These are phyloP conservation scores for Phlogophora meticulosa DNA, from an alignment of 2,888 invertebrate genomes.

Conservation along the genomic window DNA sequence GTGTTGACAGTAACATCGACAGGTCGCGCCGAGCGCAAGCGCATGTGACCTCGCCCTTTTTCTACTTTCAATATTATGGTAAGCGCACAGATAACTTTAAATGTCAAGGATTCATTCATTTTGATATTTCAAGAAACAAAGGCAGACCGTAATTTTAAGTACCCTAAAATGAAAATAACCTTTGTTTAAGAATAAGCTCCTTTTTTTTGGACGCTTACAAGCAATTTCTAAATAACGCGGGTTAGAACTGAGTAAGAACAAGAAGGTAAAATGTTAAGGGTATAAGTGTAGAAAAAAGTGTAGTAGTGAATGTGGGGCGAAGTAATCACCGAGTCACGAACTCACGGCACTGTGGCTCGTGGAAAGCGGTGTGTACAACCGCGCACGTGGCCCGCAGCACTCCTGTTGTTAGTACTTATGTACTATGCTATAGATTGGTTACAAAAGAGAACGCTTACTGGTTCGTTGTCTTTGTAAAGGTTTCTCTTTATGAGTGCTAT, in stretches of 20 bases:
- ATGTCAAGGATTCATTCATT: constrained; percentile 62
- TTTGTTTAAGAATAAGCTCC: neutral
- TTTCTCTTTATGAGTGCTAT: constrained; percentile 6
- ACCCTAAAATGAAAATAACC: constrained; percentile 4
- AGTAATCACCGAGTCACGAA: constrained; percentile 79
- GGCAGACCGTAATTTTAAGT: constrained; percentile 31
- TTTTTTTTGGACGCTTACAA: neutral
- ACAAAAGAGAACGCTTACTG: constrained; percentile 39
- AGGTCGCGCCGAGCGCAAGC: constrained; percentile 42
- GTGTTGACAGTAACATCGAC: constrained; percentile 57
- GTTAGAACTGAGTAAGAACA: constrained; percentile 38
- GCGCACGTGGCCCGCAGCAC: constrained; percentile 51
- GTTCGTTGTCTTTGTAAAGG: constrained; percentile 6
- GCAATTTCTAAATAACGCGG: constrained; percentile 19
- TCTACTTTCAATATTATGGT: constrained; percentile 58
- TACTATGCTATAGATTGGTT: constrained; percentile 25
- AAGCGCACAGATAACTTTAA: constrained; percentile 53
- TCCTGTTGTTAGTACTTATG: constrained; percentile 37
- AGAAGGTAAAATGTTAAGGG: constrained; percentile 62
- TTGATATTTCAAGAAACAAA: constrained; percentile 59
- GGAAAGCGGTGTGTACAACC: constrained; percentile 66
- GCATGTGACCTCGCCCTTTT: constrained; percentile 66
- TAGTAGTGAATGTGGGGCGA: constrained; percentile 77
- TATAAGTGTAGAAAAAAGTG: constrained; percentile 71
- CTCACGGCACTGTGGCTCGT: constrained; percentile 75